A percentile compares a stretch with the other conserved stretches of the same genome.
These are phyloP conservation scores for Acanthosoma haemorrhoidale DNA, from an alignment of 2,888 invertebrate genomes.

Conservation along the genomic window DNA sequence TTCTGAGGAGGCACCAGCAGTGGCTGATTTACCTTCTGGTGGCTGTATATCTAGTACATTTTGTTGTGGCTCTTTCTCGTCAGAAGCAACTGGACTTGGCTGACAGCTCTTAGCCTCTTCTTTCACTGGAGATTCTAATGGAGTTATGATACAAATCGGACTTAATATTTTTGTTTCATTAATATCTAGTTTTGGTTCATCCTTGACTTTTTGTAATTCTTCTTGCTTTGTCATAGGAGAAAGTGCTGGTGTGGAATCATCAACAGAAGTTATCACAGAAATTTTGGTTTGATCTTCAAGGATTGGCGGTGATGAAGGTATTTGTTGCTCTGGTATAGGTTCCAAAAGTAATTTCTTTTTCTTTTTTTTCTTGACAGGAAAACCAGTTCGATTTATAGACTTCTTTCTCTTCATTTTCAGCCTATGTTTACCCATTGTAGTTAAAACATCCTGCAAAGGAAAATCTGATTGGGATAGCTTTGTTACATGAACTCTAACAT, in stretches of 20 bases:
- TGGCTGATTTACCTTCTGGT: slow-evolving; percentile 5
- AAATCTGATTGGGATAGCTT: slow-evolving; percentile 42
- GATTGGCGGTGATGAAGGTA: slow-evolving; percentile 28
- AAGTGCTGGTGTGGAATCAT: slow-evolving; percentile 33
- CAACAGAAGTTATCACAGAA: background rate
- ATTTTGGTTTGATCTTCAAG: slow-evolving; percentile 37
- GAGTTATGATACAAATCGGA: background rate
- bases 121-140: background rate
- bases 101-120: slow-evolving; percentile 1
- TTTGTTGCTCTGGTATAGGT: background rate
- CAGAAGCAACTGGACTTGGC: background rate
- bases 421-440: background rate
- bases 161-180: background rate
- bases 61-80: background rate
- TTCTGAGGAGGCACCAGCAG: background rate
- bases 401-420: slow-evolving; percentile 56
- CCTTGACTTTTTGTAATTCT: slow-evolving; percentile 1
- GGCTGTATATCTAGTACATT: background rate
- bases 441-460: slow-evolving; percentile 39
- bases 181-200: background rate
- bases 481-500: slow-evolving; percentile 44
- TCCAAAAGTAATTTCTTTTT: slow-evolving; percentile 52
- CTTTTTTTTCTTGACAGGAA: slow-evolving; percentile 76
- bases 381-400: slow-evolving; percentile 79
- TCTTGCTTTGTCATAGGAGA: slow-evolving; percentile 32